phyloP scores from a whole-genome alignment of 2,888 invertebrate species.

The Atherix ibis region DNA sequence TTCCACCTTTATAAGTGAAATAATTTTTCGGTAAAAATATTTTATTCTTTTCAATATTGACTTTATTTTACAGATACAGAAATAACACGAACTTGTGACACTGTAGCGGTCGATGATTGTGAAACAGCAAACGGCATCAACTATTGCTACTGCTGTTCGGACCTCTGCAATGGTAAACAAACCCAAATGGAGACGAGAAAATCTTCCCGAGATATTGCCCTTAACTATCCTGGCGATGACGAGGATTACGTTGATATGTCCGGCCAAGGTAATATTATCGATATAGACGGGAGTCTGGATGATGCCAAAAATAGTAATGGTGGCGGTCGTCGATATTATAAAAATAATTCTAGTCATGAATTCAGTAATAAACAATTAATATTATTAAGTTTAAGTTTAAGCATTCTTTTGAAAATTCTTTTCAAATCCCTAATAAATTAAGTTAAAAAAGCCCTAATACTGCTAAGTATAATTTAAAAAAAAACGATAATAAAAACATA shows the following conservation, averaged over 20 bases:
- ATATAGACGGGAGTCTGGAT: constrained; percentile 2
- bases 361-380: not conserved
- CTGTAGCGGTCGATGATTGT: constrained; percentile 10
- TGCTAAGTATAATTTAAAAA: no score
- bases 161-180: constrained; percentile 10
- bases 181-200: constrained; percentile 11
- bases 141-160: constrained; percentile 11
- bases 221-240: constrained; percentile 11
- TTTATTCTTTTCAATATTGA: no score
- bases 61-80: constrained; percentile 1
- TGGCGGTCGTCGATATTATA: not conserved
- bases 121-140: constrained; percentile 11
- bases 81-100: constrained; percentile 10
- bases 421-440: no score
- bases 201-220: constrained; percentile 4
- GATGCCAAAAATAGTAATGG: not conserved
- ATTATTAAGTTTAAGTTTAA: constrained; percentile 2
- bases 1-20: no score
- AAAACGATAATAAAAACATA: no score
- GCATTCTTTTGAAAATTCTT: constrained; percentile 1
- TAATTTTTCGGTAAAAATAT: no score
- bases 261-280: constrained; percentile 4
- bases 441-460: no score
- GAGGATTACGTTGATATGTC: constrained; percentile 11
- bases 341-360: not conserved